Percentiles rank a stretch among this genome's conserved stretches.
phyloP scores from a whole-genome alignment of 2,888 invertebrate genomes.

The Philhelius pedissequus region DNA sequence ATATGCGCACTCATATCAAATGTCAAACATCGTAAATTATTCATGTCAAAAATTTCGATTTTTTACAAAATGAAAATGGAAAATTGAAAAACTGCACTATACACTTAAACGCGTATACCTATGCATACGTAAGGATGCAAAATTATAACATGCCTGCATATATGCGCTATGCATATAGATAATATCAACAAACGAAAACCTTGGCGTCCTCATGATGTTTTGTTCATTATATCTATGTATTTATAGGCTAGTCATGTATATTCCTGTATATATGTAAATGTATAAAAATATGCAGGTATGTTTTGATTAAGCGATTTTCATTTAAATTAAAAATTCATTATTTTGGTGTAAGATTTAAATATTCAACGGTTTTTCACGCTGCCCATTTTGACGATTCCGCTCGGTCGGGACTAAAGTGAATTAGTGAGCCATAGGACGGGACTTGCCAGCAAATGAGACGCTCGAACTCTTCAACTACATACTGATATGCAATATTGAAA shows the following conservation, averaged over 20 bases:
- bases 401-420: conserved; percentile 32
- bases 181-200: background rate
- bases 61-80: conserved; percentile 59
- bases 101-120: background rate
- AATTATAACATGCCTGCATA: background rate
- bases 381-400: conserved; percentile 2
- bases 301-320: conserved; percentile 69
- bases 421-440: conserved; percentile 7
- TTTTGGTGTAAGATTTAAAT: conserved; percentile 68
- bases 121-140: background rate
- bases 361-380: conserved; percentile 65
- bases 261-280: background rate
- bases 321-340: conserved; percentile 69
- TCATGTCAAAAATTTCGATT: conserved; percentile 67
- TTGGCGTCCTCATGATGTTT: background rate
- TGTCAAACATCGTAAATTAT: conserved; percentile 59
- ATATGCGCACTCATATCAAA: conserved; percentile 58
- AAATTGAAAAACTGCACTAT: conserved; percentile 58
- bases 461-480: background rate
- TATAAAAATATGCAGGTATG: conserved; percentile 7
- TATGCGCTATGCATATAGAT: background rate
- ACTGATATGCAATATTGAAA: background rate
- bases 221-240: too few relatives aligned
- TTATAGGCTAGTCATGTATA: too few relatives aligned
- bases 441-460: background rate